Evolutionary conservation across 2,888 invertebrate species (phyloP).

Genomic region (Candidula unifasciata): DNA sequence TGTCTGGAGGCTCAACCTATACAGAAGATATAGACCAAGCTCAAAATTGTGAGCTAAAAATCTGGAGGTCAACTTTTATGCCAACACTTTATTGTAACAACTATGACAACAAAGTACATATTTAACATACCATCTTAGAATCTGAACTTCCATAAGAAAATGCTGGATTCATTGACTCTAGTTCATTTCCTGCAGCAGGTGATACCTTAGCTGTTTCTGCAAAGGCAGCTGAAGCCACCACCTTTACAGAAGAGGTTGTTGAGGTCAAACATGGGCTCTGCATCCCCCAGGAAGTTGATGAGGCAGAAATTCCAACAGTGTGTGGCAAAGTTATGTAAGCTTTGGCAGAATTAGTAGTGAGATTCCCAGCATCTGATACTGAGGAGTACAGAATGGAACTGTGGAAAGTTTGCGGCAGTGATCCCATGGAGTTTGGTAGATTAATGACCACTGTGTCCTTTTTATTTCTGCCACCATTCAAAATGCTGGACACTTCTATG

Average conservation of each 20-base stretch:
- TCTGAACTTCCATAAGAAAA: neutral
- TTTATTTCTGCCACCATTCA: neutral
- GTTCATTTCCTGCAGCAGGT: neutral
- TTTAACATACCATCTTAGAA: neutral
- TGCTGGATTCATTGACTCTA: neutral
- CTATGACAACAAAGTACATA: neutral
- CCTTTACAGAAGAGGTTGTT: neutral
- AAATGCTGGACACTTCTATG: conserved; percentile 42
- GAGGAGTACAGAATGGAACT: neutral
- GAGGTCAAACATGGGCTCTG: conserved; percentile 11
- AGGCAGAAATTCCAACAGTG: neutral
- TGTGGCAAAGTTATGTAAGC: neutral
- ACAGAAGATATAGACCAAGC: no score
- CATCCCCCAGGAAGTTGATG: neutral
- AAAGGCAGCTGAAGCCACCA: neutral
- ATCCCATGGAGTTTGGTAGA: conserved; percentile 19
- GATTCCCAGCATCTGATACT: neutral
- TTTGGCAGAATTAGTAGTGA: neutral
- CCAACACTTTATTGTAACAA: no score
- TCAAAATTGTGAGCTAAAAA: no score
- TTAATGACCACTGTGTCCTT: conserved; percentile 40
- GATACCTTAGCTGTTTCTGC: conserved; percentile 15
- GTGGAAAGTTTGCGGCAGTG: neutral
- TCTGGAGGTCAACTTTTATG: no score
- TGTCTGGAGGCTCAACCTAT: no score